These are phyloP conservation scores for Gnathonemus longibarbis DNA, from an alignment of 2,113 vertebrate species.

Conservation along the genomic window DNA sequence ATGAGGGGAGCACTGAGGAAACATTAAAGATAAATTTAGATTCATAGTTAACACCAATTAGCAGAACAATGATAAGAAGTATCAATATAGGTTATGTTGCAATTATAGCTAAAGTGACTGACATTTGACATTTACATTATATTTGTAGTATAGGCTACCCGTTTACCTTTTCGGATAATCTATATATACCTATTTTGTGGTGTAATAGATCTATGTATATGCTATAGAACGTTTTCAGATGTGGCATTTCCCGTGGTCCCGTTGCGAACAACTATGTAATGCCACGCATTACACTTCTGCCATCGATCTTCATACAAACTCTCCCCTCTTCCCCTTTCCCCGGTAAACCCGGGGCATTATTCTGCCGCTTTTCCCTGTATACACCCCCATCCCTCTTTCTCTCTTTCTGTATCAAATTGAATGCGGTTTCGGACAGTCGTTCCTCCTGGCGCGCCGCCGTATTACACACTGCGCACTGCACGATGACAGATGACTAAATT, in stretches of 20 bases:
- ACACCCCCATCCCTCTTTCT: constrained; percentile 19
- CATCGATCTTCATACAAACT: constrained; percentile 29
- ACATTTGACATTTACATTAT: background rate
- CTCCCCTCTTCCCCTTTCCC: constrained; percentile 29
- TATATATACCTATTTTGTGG: background rate
- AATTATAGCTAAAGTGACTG: background rate
- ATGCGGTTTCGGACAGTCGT: constrained; percentile 60
- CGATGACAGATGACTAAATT: constrained; percentile 74
- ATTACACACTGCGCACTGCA: constrained; percentile 61
- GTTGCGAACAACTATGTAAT: background rate
- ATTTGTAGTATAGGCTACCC: background rate
- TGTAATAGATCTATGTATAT: background rate
- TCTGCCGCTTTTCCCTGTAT: constrained; percentile 19
- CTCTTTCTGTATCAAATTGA: constrained; percentile 65
- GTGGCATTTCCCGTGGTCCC: background rate
- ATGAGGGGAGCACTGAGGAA: background rate
- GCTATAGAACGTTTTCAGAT: background rate
- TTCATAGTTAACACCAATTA: background rate
- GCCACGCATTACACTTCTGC: background rate
- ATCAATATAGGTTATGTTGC: background rate
- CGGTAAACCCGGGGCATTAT: constrained; percentile 30
- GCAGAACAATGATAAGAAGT: background rate
- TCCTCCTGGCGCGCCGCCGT: constrained; percentile 66
- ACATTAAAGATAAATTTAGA: background rate
- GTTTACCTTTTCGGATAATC: background rate